Base-by-base conservation (phyloP, 2,888 invertebrate genomes). In the Drosophila antonietae region DNA sequence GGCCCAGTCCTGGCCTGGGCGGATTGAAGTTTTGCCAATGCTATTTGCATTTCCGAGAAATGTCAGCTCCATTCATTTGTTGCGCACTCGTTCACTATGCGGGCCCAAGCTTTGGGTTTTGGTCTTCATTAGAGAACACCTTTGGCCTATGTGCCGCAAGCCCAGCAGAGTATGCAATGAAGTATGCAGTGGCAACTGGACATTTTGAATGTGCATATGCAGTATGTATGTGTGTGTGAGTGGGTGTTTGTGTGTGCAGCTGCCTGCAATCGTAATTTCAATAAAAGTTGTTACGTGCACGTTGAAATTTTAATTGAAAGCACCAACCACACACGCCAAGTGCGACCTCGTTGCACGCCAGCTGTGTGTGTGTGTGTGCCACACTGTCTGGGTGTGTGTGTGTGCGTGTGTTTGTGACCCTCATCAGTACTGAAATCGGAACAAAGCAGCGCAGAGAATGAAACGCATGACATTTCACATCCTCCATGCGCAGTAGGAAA, bases 241-340 rank as follows among this genome's bases (percentile, higher is more conserved):
- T 12, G 14, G 3, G 14, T 37, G 37, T 23, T 23, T n/a, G 18
- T 28, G 23, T 18, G 23, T 65, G 70, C 80, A 78, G 73, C 74
- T 80, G 72, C 60, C 73, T 86, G 84, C 78, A 82, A 83, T 76
- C 83, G 84, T 80, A 79, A 86, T 90, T 90, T 89, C 89, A 90
- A 90, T 90, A 88, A 90, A 90, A 86, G 81, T 86, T 87, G 90
- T 88, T 88, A 88, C 86, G 83, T 88, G 80, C 70, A 84, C 80
- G 81, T 81, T 86, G 81, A 81, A 90, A 90, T 90, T 90, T 89
- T 90, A 90, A 90, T 90, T 90, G 89, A 90, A 88, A 88, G 88
- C 79, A 72, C 76, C 84, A 80, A 73, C 75, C 73, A 68, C 73
- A 68, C 81, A 80, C 73, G 68, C 81, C 68, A 73, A 44, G 52